phyloP scores from a whole-genome alignment of 1,140 invertebrate species.

The Formica selysi region DNA sequence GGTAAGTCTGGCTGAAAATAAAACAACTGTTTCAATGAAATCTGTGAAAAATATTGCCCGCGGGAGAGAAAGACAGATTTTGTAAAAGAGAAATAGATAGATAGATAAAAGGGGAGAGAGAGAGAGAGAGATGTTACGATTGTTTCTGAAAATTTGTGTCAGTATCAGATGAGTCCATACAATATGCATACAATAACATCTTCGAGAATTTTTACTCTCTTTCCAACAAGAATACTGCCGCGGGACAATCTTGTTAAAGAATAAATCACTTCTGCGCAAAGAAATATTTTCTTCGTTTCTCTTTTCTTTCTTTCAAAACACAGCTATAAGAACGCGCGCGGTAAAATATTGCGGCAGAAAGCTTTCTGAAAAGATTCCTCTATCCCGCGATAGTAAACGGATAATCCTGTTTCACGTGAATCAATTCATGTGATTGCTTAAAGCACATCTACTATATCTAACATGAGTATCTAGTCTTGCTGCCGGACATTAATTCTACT shows the following conservation, averaged over 20 bases:
- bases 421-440: neutral
- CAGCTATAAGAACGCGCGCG: neutral
- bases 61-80: no score
- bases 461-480: neutral
- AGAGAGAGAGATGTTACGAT: neutral
- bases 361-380: neutral
- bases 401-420: slow-evolving; percentile 22
- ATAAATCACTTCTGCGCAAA: slow-evolving; percentile 2
- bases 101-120: no score
- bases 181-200: neutral
- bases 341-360: neutral
- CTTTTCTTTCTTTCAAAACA: slow-evolving; percentile 15
- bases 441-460: neutral
- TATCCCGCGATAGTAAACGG: neutral
- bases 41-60: slow-evolving; percentile 24
- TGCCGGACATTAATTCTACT: neutral
- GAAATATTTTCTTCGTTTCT: neutral
- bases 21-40: slow-evolving; percentile 6
- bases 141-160: neutral
- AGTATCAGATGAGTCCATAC: neutral
- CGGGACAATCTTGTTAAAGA: slow-evolving; percentile 17
- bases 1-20: neutral
- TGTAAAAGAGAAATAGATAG: no score
- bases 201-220: slow-evolving; percentile 5
- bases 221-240: neutral